Percentiles rank a stretch among this genome's conserved stretches.
phyloP scores from a whole-genome alignment of 2,888 invertebrate species.

The Phymatocera aterrima region DNA sequence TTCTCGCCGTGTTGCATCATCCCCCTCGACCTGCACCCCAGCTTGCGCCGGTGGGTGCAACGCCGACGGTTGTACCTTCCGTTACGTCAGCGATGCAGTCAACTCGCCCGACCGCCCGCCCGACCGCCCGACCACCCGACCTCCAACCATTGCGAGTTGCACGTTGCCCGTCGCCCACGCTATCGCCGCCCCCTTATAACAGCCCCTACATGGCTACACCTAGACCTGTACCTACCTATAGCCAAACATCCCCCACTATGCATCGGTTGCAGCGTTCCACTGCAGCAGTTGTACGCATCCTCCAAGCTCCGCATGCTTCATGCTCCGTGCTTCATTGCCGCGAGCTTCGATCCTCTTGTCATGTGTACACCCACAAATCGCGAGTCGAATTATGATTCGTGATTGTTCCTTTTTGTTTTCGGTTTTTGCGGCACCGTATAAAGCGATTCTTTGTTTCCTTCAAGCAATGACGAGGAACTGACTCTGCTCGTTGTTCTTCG shows the following conservation, averaged over 20 bases:
- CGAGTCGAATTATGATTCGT: too few species aligned
- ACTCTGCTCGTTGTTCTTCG: too few species aligned
- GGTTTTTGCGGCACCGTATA: too few species aligned
- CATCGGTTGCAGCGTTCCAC: neutral
- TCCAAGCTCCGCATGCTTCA: neutral
- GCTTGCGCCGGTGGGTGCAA: conserved; percentile 61
- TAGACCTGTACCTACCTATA: neutral
- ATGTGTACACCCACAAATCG: too few species aligned
- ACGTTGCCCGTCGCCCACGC: neutral
- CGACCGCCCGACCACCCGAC: conserved; percentile 57
- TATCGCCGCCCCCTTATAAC: conserved; percentile 10
- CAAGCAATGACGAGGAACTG: too few species aligned
- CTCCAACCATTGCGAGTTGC: conserved; percentile 46
- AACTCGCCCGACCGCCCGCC: conserved; percentile 43
- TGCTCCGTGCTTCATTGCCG: too few species aligned
- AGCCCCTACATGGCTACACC: neutral
- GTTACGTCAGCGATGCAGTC: conserved; percentile 62
- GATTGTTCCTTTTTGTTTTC: too few species aligned
- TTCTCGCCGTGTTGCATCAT: conserved; percentile 65
- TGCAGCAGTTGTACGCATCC: conserved; percentile 4
- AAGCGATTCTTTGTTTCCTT: too few species aligned
- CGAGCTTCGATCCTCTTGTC: too few species aligned
- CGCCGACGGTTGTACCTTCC: conserved; percentile 63
- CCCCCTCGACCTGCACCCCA: conserved; percentile 59
- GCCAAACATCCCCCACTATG: neutral